A percentile compares a stretch with the other conserved stretches of the same genome.
These are phyloP conservation scores for Melanaphis sacchari DNA, from an alignment of 1,140 invertebrate species.

Conservation along the genomic window DNA sequence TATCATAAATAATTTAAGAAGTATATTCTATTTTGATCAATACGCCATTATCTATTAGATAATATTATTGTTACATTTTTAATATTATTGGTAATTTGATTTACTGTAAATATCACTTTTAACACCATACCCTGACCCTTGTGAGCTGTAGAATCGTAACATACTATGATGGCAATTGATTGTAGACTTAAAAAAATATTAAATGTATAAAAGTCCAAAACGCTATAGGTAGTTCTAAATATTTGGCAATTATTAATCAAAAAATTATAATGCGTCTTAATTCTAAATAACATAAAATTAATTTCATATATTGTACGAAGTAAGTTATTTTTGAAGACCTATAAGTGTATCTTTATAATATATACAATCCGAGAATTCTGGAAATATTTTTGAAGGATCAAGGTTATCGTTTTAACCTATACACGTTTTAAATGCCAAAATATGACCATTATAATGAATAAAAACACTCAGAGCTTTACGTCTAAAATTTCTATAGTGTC, in stretches of 20 bases:
- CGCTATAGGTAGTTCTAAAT: no score
- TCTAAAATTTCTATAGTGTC: not conserved
- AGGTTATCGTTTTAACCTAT: conserved; percentile 7
- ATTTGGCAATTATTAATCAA: not conserved
- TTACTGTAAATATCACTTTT: not conserved
- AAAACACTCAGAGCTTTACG: not conserved
- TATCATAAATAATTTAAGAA: no score
- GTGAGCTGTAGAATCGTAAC: no score
- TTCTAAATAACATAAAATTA: no score
- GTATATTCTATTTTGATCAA: not conserved
- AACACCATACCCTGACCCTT: not conserved
- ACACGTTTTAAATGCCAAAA: conserved; percentile 52
- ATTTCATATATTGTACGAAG: not conserved
- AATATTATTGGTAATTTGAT: not conserved
- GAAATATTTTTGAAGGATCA: not conserved
- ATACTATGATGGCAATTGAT: not conserved
- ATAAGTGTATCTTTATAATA: not conserved
- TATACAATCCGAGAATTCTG: not conserved
- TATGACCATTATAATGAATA: conserved; percentile 40
- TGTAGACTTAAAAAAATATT: not conserved
- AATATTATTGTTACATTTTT: not conserved
- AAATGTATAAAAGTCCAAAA: no score
- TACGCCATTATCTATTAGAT: not conserved
- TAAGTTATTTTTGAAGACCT: not conserved
- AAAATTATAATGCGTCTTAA: not conserved